Evolutionary conservation across 2,113 vertebrate species (phyloP), one percentile per base, ranked within the genome.

Genomic region (Polypterus bichir): DNA sequence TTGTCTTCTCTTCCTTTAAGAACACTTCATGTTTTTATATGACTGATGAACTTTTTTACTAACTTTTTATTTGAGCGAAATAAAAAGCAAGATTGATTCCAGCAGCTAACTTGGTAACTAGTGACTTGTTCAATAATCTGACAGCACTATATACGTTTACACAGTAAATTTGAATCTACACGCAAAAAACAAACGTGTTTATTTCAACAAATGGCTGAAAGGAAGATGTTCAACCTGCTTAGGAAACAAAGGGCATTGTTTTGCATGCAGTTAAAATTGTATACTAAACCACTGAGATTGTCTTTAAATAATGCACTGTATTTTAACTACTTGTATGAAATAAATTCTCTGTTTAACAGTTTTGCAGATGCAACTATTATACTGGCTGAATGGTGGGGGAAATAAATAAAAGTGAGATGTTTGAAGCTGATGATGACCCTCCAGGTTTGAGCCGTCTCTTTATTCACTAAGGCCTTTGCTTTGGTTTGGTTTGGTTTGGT

Each of bases 211-310:
- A 10, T 11, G 9, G 51, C 44, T 59, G 48, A 57, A 63, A 62
- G 46, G 59, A 64, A 63, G 55, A 46, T 54, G 53, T 10, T 62
- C 56, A 61, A 63, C 62, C 68, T 66, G 67, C 64, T 65, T 70
- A 59, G 59, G 59, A 59, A 60, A 53, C 44, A 62, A 54, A 48
- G 67, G 64, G 52, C 64, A 46, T 63, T 64, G 66, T 69, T 69
- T 65, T 74, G 75, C 75, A 77, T 74, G 74, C 70, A 60, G 67
- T 70, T 27, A 74, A 68, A 73, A 69, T 73, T 66, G 49, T 68
- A 61, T 62, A 52, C 7, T 59, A 53, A 65, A 63, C 61, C 70
- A 58, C 69, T 71, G 62, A 67, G 59, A 51, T 63, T 69, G 65
- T 71, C 62, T 71, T 71, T 71, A 66, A 59, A 68, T 62, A 70